Conservation (phyloP, 2,888 invertebrate species). For the Cacoxenus indagator region DNA sequence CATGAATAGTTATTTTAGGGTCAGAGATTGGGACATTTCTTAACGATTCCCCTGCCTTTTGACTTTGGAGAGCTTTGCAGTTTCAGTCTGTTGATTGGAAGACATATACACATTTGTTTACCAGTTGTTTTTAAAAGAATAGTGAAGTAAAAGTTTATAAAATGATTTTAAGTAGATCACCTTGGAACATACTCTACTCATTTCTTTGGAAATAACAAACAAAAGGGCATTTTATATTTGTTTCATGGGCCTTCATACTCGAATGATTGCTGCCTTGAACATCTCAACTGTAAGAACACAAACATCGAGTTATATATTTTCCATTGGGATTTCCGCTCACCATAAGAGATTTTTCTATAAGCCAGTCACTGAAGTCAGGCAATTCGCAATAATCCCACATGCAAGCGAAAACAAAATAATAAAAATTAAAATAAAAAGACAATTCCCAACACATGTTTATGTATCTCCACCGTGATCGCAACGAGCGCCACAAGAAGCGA, state of each 20-base stretch:
- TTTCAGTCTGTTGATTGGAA: too few species aligned
- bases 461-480: not conserved
- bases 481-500: not conserved
- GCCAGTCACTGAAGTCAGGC: slow-evolving; percentile 49
- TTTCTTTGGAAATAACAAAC: too few species aligned
- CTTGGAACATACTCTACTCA: too few species aligned
- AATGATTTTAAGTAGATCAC: too few species aligned
- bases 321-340: slow-evolving; percentile 10
- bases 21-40: too few species aligned
- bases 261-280: not conserved
- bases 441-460: slow-evolving; percentile 3
- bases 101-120: too few species aligned
- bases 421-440: not conserved
- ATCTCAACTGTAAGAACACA: not conserved
- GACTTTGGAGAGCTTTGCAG: too few species aligned
- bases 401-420: not conserved
- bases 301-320: slow-evolving; percentile 34
- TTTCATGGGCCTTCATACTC: not conserved
- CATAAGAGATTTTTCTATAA: not conserved
- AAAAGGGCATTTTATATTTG: not conserved
- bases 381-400: slow-evolving; percentile 41
- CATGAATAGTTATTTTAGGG: too few species aligned
- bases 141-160: too few species aligned
- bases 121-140: too few species aligned
- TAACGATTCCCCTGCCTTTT: too few species aligned